Evolutionary conservation across 2,888 invertebrate species (phyloP).

Genomic region (Caenorhabditis becei): DNA sequence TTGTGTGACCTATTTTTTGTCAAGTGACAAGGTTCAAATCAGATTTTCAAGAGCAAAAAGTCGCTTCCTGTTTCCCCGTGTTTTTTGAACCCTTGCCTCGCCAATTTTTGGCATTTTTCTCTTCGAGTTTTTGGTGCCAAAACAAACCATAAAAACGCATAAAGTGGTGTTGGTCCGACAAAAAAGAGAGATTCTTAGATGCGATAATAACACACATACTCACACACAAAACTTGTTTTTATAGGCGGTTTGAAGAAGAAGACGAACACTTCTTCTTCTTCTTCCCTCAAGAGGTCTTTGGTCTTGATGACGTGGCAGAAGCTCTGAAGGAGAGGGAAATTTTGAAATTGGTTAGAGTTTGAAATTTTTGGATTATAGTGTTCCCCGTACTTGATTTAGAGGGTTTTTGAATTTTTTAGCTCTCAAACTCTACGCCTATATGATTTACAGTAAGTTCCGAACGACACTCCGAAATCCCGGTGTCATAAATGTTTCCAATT

Average conservation of each 20-base stretch:
- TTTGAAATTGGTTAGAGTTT: too few relatives aligned
- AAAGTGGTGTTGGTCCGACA: background rate
- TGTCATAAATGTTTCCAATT: too few relatives aligned
- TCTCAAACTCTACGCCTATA: too few relatives aligned
- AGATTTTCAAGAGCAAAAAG: background rate
- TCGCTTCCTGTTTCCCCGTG: too few relatives aligned
- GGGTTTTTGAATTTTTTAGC: too few relatives aligned
- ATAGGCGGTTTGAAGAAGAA: background rate
- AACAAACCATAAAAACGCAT: background rate
- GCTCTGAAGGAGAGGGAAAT: too few relatives aligned
- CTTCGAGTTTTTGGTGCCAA: background rate
- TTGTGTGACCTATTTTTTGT: too few relatives aligned
- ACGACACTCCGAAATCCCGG: background rate
- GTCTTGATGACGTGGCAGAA: background rate
- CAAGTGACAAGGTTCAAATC: too few relatives aligned
- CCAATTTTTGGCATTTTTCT: too few relatives aligned
- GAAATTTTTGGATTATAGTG: too few relatives aligned
- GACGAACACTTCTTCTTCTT: background rate
- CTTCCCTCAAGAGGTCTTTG: background rate
- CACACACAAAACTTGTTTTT: background rate
- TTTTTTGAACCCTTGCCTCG: background rate
- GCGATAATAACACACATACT: constrained; percentile 1
- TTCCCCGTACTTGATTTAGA: too few relatives aligned
- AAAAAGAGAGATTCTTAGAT: background rate
- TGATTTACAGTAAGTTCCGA: too few relatives aligned